Evolutionary conservation across 2,113 vertebrate species (phyloP).

Genomic region (Peromyscus californicus): DNA sequence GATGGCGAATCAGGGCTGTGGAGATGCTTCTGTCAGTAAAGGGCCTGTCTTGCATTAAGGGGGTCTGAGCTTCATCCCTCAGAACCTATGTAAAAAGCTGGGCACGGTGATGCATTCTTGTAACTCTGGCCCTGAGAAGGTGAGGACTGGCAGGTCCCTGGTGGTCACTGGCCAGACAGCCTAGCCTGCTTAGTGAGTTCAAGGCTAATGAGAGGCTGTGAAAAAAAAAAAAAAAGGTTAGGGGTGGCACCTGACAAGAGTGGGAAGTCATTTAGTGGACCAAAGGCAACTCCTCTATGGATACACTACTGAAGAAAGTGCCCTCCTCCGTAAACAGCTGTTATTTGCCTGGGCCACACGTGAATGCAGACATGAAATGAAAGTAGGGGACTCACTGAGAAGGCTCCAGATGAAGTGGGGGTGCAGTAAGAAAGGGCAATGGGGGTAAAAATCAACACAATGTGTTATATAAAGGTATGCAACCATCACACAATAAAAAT

Average conservation of each 20-base stretch:
- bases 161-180: background rate
- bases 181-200: background rate
- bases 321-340: accelerated
- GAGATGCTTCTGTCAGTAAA: no score
- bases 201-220: background rate
- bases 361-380: background rate
- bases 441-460: background rate
- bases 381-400: background rate
- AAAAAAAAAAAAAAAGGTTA: no score
- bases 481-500: background rate
- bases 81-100: background rate
- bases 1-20: background rate
- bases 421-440: background rate
- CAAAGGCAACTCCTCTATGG: background rate
- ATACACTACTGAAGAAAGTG: background rate
- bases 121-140: background rate
- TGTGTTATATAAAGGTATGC: background rate
- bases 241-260: background rate
- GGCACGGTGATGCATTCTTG: background rate
- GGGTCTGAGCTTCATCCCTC: background rate
- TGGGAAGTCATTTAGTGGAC: no score
- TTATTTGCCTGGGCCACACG: background rate
- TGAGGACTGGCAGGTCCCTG: background rate
- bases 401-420: background rate
- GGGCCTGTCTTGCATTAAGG: background rate